A percentile compares a stretch with the other conserved stretches of the same genome.
phyloP scores from a whole-genome alignment of 2,113 vertebrate species.

The Serilophus lunatus region DNA sequence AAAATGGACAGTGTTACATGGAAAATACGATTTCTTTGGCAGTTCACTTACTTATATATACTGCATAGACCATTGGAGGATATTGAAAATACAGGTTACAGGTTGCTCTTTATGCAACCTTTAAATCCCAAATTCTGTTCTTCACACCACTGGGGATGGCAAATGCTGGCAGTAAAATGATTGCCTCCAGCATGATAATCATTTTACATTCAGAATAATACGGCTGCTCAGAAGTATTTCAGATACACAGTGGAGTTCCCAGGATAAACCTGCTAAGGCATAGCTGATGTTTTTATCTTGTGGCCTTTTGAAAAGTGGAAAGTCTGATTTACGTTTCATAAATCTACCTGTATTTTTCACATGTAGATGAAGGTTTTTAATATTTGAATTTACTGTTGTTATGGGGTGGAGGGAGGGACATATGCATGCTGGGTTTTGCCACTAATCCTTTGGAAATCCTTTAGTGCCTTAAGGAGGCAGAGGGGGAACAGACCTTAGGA shows the following conservation, averaged over 20 bases:
- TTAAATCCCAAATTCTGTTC: neutral
- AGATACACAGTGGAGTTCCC: neutral
- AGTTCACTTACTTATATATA: neutral
- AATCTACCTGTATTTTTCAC: neutral
- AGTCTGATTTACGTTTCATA: neutral
- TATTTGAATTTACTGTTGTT: neutral
- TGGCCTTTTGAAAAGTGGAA: neutral
- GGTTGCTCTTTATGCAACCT: neutral
- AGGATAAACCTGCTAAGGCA: neutral
- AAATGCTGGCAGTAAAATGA: neutral
- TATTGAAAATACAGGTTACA: neutral
- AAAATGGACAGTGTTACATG: neutral
- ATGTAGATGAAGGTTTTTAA: neutral
- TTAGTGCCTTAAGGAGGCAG: slow-evolving; percentile 64
- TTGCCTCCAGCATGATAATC: neutral
- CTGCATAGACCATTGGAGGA: neutral
- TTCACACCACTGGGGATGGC: neutral
- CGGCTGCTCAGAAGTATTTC: neutral
- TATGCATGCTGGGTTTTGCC: neutral
- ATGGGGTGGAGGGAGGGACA: neutral
- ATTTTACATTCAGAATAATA: neutral
- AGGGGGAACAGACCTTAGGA: slow-evolving; percentile 1
- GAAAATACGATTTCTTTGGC: neutral
- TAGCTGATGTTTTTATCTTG: neutral
- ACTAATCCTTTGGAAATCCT: slow-evolving; percentile 56